Base-by-base conservation (phyloP, 2,113 vertebrate species). In the Sylvicapra grimmia region DNA sequence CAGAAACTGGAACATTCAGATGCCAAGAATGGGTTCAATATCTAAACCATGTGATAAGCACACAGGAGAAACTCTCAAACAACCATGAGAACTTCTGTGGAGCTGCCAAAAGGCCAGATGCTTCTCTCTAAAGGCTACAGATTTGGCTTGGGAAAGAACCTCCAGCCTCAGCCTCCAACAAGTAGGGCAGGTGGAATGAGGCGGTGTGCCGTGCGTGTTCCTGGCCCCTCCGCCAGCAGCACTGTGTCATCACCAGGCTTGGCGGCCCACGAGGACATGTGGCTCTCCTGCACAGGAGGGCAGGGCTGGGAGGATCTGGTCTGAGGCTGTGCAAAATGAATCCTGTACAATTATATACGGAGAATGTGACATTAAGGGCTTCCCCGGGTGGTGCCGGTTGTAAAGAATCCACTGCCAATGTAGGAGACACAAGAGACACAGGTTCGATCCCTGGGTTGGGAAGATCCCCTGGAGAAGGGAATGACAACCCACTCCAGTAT, bases 61-160 rank as follows among this genome's bases (percentile, higher is more conserved):
- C 6, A 56, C 94, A 96, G 93, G 86, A 97, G 94, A 68, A 91
- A 80, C 19, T 91, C 93, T 98, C 88, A 65, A 95, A 68, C 58
- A 47, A 96, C 79, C 53, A 1, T 0, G 40, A 97, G 86, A 93
- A 84, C 56, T 89, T 91, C 93, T 11, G 51, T 27, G 8, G 96
- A 59, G 4, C 1, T 94, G 97, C 98, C 98, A 98, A 97, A 93
- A 79, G 91, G 97, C 90, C 97, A 98, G 98, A 98, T 98, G 98
- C 96, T 93, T 59, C 44, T 80, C 84, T 87, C 27, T 87, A 90
- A 93, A 96, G 54, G 85, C 31, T 61, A 90, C 79, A 89, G 56
- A 75, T 80, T 93, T 93, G 90, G 91, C 95, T 90, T 72, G 53
- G 63, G 85, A 49, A 44, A 93, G 92, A 54, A 54, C 23, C n/a